Percentiles rank a stretch among this genome's conserved stretches.
Conservation (phyloP, 2,797 vertebrate species). For the Gadopsis bispinosus region DNA sequence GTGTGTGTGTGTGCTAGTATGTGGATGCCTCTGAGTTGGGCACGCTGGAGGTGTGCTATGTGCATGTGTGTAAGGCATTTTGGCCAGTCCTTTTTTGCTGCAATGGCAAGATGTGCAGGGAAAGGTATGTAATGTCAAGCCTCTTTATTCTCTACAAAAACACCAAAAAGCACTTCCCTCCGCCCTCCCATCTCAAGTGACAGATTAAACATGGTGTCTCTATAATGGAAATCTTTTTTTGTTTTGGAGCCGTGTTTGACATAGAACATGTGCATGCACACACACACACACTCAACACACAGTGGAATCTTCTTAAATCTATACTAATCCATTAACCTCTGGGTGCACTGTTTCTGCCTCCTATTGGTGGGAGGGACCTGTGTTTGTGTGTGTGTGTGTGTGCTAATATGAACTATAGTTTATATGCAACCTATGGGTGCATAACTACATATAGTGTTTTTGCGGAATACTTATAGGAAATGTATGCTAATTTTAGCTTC, state of each 20-base stretch:
- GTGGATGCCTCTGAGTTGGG: slow-evolving; percentile 14
- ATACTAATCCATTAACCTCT: slow-evolving; percentile 89
- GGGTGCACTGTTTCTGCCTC: slow-evolving; percentile 78
- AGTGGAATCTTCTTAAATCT: slow-evolving; percentile 84
- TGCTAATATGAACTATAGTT: slow-evolving; percentile 13
- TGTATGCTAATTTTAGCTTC: slow-evolving; percentile 6
- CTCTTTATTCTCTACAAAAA: background rate
- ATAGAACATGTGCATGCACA: slow-evolving; percentile 45
- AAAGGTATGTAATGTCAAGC: slow-evolving; percentile 6
- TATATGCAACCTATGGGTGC: background rate
- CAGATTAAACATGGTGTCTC: slow-evolving; percentile 58
- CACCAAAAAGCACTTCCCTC: background rate
- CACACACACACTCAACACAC: slow-evolving; percentile 70
- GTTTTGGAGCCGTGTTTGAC: slow-evolving; percentile 53
- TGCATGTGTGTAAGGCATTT: background rate
- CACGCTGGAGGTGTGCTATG: slow-evolving; percentile 3
- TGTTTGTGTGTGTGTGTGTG: slow-evolving; percentile 36
- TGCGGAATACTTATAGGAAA: background rate
- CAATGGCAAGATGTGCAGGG: background rate
- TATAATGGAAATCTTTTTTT: slow-evolving; percentile 32
- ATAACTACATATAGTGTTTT: background rate
- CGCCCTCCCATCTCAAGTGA: slow-evolving; percentile 40
- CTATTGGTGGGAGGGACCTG: slow-evolving; percentile 34
- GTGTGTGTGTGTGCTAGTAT: background rate
- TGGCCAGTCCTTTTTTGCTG: background rate